Percentiles rank a stretch among this genome's conserved stretches.
These are phyloP conservation scores for Salminus brasiliensis DNA, from an alignment of 2,113 vertebrate species.

Conservation along the genomic window DNA sequence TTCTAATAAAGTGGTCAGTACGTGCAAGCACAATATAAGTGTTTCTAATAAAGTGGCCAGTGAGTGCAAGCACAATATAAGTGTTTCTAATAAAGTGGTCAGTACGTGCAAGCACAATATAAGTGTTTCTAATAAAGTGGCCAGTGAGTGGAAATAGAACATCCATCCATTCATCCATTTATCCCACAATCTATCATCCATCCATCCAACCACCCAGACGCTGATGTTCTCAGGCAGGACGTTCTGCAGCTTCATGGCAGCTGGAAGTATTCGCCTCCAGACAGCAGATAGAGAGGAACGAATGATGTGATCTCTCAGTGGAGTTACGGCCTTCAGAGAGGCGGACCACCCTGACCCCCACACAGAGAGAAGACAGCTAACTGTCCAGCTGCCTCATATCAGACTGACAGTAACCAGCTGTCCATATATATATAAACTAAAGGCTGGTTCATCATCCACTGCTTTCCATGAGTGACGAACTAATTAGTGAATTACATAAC, in stretches of 20 bases:
- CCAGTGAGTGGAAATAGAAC: too few species aligned
- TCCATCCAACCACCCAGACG: too few species aligned
- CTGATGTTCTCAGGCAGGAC: background rate
- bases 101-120: too few species aligned
- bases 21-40: too few species aligned
- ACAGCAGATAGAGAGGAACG: background rate
- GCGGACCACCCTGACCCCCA: background rate
- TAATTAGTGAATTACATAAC: background rate
- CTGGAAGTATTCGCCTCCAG: constrained; percentile 10
- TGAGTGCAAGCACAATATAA: too few species aligned
- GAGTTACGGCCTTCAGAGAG: background rate
- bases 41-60: too few species aligned
- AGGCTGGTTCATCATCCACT: background rate
- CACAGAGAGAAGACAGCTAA: background rate
- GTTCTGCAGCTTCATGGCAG: background rate
- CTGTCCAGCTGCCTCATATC: background rate
- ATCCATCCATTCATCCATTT: background rate
- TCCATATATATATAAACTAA: background rate
- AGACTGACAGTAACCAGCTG: constrained; percentile 11
- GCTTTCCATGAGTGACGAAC: too few species aligned
- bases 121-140: too few species aligned
- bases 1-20: too few species aligned
- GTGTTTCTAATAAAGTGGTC: too few species aligned
- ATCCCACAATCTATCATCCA: too few species aligned
- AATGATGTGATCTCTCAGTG: background rate